phyloP scores from a whole-genome alignment of 2,797 vertebrate genomes.

The Lerista edwardsae region DNA sequence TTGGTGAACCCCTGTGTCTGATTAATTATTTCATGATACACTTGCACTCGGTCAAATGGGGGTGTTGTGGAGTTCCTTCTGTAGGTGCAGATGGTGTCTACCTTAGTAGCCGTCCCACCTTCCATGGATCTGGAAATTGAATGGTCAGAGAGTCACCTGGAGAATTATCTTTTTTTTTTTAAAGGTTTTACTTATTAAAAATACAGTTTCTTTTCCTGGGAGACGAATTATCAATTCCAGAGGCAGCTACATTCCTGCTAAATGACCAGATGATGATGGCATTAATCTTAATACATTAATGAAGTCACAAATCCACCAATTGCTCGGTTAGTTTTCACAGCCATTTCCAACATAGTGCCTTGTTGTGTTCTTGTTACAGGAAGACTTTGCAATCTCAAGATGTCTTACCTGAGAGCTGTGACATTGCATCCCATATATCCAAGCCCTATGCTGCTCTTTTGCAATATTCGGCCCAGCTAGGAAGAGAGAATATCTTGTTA shows the following conservation, averaged over 20 bases:
- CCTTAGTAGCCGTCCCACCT: conserved; percentile 46
- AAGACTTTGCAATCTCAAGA: rapidly evolving
- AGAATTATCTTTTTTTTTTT: no score
- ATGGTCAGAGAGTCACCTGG: no score
- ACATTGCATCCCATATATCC: conserved; percentile 36
- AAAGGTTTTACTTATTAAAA: no score
- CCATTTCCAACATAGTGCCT: background rate
- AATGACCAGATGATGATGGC: background rate
- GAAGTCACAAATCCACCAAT: background rate
- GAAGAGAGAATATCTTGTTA: background rate
- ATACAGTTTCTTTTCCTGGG: background rate
- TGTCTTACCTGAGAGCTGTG: conserved; percentile 57
- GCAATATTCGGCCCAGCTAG: conserved; percentile 56
- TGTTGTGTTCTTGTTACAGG: rapidly evolving
- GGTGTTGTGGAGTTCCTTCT: background rate
- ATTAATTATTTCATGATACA: conserved; percentile 70
- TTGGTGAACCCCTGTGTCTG: conserved; percentile 58
- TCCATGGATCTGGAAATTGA: conserved; percentile 51
- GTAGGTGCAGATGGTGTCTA: conserved; percentile 69
- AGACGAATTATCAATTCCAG: background rate
- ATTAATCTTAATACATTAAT: background rate
- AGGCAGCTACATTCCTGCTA: background rate
- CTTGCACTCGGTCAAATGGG: conserved; percentile 44
- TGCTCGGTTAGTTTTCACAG: no score
- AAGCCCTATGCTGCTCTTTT: conserved; percentile 32